phyloP scores from a whole-genome alignment of 35 echinoderm and acorn worm genomes.

The Lytechinus variegatus region DNA sequence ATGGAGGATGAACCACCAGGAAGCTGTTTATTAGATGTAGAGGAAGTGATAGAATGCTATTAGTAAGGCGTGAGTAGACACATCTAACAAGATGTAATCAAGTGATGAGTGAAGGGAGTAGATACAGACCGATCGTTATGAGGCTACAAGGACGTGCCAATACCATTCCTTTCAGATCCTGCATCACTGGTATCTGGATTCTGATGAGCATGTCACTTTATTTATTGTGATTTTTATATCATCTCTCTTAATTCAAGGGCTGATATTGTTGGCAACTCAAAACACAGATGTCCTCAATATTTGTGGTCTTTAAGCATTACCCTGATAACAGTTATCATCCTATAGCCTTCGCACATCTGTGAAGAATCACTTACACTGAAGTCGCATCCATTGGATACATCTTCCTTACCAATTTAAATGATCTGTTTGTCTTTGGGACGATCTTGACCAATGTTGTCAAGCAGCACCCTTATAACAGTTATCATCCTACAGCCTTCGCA shows the following conservation, averaged over 20 bases:
- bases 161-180: neutral
- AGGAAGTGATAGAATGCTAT: neutral
- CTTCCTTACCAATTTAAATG: neutral
- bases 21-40: constrained; percentile 12
- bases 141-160: neutral
- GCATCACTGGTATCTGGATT: neutral
- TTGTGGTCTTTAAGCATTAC: neutral
- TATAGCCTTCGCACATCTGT: too few relatives aligned
- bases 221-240: neutral
- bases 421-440: neutral
- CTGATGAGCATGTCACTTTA: neutral
- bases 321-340: neutral
- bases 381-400: too few relatives aligned
- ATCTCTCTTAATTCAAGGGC: neutral
- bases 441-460: neutral
- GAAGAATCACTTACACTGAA: too few relatives aligned
- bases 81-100: constrained; percentile 2
- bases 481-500: too few relatives aligned
- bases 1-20: neutral
- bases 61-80: neutral
- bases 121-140: neutral
- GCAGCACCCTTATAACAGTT: neutral
- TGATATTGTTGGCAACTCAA: neutral
- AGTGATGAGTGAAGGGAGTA: neutral
- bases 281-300: neutral